A percentile compares a stretch with the other conserved stretches of the same genome.
phyloP scores from a whole-genome alignment of 1,140 invertebrate species.

The Drosophila eugracilis region DNA sequence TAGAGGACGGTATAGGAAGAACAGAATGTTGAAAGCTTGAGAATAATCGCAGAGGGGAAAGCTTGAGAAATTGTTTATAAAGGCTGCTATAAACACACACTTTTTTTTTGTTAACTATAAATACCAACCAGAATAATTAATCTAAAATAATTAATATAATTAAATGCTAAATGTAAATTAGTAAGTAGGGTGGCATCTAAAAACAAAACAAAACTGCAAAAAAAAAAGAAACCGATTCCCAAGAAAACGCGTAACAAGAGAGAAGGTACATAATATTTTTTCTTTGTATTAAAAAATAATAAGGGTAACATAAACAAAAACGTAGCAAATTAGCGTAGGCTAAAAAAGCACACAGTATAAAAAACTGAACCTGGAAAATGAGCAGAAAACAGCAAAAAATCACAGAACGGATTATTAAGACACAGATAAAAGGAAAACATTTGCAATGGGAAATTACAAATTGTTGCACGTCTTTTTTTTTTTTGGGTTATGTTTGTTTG shows the following conservation, averaged over 20 bases:
- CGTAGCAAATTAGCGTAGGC: slow-evolving; percentile 30
- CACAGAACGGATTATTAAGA: neutral
- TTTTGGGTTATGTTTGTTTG: slow-evolving; percentile 36
- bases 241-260: slow-evolving; percentile 4
- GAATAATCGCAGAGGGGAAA: slow-evolving; percentile 2
- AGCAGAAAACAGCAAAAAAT: neutral
- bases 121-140: slow-evolving; percentile 68
- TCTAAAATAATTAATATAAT: slow-evolving; percentile 57
- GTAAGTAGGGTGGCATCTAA: slow-evolving; percentile 61
- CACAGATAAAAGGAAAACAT: neutral
- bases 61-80: slow-evolving; percentile 65
- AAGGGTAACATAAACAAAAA: slow-evolving; percentile 12
- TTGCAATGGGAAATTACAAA: slow-evolving; percentile 8
- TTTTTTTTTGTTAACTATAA: slow-evolving; percentile 78
- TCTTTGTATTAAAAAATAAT: slow-evolving; percentile 51
- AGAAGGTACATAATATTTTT: slow-evolving; percentile 11
- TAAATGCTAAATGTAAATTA: slow-evolving; percentile 71
- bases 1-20: neutral
- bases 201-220: slow-evolving; percentile 31
- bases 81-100: slow-evolving; percentile 68
- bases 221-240: slow-evolving; percentile 43
- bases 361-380: slow-evolving; percentile 11
- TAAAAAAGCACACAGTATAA: slow-evolving; percentile 24
- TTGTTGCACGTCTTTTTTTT: slow-evolving; percentile 7
- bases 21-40: neutral